These are phyloP conservation scores for Epistrophella euchroma DNA, from an alignment of 2,888 invertebrate genomes.

Conservation along the genomic window DNA sequence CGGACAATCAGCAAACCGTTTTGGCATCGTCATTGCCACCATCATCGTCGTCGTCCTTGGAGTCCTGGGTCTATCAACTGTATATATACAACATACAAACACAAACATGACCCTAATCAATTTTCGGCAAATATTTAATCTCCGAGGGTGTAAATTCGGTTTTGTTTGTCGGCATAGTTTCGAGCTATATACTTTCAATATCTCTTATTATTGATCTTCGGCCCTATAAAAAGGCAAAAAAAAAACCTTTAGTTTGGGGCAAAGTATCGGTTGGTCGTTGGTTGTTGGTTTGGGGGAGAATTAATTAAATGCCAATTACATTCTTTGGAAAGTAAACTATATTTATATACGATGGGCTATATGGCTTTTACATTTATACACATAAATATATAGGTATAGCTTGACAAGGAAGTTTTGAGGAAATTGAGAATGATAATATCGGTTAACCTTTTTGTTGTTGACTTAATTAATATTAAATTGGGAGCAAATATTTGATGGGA, in stretches of 20 bases:
- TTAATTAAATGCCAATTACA: slow-evolving; percentile 72
- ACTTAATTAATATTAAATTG: slow-evolving; percentile 66
- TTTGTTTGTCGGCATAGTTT: slow-evolving; percentile 59
- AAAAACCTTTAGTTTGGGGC: slow-evolving; percentile 15
- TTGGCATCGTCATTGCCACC: slow-evolving; percentile 3
- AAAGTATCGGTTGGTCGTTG: not conserved
- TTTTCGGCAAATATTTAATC: slow-evolving; percentile 68
- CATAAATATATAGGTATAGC: not conserved
- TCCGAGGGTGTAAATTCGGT: slow-evolving; percentile 63
- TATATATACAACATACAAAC: not conserved
- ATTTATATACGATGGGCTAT: not conserved
- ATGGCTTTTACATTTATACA: not conserved
- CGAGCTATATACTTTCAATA: slow-evolving; percentile 52
- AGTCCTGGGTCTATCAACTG: slow-evolving; percentile 26
- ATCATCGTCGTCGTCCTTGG: slow-evolving; percentile 16
- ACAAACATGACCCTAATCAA: slow-evolving; percentile 73
- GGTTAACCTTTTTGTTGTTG: slow-evolving; percentile 62
- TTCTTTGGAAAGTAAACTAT: slow-evolving; percentile 15
- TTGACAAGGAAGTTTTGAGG: slow-evolving; percentile 41
- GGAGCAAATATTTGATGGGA: slow-evolving; percentile 43
- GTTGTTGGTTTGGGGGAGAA: slow-evolving; percentile 14
- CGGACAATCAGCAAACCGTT: not conserved
- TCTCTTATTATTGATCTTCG: slow-evolving; percentile 47
- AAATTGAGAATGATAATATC: slow-evolving; percentile 61
- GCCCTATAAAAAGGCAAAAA: not conserved